Conservation (phyloP, 92 coral and sea anemone genomes). For the Umimayanthus chanpuru region DNA sequence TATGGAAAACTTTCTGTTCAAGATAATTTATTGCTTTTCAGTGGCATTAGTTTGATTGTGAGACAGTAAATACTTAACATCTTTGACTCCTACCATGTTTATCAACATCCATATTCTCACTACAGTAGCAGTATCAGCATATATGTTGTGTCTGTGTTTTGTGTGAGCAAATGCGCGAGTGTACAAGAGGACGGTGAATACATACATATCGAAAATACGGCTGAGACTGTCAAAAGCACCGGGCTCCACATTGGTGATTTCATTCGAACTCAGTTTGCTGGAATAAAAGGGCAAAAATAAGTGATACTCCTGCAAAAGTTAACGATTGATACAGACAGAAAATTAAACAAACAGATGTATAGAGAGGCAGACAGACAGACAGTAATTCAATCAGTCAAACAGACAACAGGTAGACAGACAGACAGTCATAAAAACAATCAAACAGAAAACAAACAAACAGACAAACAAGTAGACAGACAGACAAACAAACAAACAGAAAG, state of each 20-base stretch:
- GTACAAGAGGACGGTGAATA: not conserved
- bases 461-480: no score
- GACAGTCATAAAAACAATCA: no score
- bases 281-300: not conserved
- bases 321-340: not conserved
- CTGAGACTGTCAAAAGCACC: constrained; percentile 34
- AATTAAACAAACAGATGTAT: not conserved
- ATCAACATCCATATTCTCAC: no score
- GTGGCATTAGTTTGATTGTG: no score
- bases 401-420: not conserved
- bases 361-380: not conserved
- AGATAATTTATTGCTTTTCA: no score
- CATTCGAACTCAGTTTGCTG: constrained; percentile 39
- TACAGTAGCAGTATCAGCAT: not conserved
- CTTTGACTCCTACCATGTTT: no score
- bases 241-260: constrained; percentile 31
- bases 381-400: no score
- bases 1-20: no score
- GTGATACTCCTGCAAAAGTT: not conserved
- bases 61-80: no score
- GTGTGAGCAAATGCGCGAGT: not conserved
- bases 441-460: no score
- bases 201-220: constrained; percentile 33
- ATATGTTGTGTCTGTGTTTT: not conserved
- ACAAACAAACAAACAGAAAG: no score